Conservation (phyloP, 2,113 vertebrate genomes). For the Leptosomus discolor region DNA sequence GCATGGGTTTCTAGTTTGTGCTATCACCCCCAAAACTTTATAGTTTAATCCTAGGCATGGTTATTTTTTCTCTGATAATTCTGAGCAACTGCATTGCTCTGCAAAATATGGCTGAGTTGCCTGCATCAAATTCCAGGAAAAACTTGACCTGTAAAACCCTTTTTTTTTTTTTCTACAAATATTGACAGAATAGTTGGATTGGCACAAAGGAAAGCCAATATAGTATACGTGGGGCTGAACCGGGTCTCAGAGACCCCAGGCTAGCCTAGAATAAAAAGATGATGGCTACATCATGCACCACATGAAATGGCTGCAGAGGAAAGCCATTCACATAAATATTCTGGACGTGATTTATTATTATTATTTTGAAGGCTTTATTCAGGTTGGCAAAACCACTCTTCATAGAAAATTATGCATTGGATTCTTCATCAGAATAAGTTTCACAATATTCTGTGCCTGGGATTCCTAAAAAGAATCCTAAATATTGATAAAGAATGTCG, state of each 20-base stretch:
- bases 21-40: neutral
- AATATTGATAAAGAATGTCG: neutral
- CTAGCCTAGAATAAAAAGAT: neutral
- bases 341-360: neutral
- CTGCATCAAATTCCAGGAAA: neutral
- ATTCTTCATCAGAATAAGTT: neutral
- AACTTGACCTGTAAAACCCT: neutral
- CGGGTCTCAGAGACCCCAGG: neutral
- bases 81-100: neutral
- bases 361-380: neutral
- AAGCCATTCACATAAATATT: neutral
- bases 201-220: neutral
- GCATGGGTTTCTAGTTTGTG: neutral
- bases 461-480: neutral
- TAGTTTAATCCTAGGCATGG: fast-evolving
- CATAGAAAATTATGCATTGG: neutral
- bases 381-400: neutral
- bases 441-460: neutral
- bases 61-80: neutral
- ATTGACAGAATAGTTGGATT: neutral
- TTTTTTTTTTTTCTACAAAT: neutral
- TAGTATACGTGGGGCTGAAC: neutral
- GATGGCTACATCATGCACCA: neutral
- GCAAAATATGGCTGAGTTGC: neutral
- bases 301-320: neutral